These are phyloP conservation scores for Microtus agrestis DNA, from an alignment of 2,797 vertebrate species.

Conservation along the genomic window DNA sequence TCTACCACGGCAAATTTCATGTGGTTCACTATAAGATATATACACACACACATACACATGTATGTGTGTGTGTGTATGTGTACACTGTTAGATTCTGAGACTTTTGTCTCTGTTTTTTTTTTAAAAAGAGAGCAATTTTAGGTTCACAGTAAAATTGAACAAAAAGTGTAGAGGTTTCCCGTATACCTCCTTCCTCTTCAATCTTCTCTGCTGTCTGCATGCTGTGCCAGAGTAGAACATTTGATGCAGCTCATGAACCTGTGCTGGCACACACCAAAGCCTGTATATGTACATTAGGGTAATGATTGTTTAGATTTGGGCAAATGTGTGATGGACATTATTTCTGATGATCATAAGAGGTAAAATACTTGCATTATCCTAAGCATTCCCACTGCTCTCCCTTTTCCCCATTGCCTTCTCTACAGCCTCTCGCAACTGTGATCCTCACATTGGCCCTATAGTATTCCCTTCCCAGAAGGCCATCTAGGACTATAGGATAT, in stretches of 20 bases:
- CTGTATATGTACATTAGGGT: background rate
- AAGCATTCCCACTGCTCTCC: background rate
- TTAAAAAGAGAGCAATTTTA: background rate
- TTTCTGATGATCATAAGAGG: background rate
- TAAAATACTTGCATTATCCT: background rate
- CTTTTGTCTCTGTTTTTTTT: background rate
- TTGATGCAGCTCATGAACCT: background rate
- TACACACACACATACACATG: no score
- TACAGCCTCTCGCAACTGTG: background rate
- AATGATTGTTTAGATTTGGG: background rate
- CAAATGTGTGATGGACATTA: background rate
- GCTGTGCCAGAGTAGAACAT: background rate
- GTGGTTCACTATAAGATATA: background rate
- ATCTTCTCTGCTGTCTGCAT: no score
- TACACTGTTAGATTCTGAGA: background rate
- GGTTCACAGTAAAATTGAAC: constrained; percentile 3
- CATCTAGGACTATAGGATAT: background rate
- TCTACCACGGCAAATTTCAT: background rate
- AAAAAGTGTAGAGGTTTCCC: background rate
- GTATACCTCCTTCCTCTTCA: no score
- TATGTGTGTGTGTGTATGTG: background rate
- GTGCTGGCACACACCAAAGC: background rate
- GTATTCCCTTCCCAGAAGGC: constrained; percentile 21
- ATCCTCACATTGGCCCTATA: background rate
- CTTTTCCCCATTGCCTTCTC: background rate